Percentiles rank a stretch among this genome's conserved stretches.
Conservation (phyloP, 2,113 vertebrate species). For the Spea multiplicata region DNA sequence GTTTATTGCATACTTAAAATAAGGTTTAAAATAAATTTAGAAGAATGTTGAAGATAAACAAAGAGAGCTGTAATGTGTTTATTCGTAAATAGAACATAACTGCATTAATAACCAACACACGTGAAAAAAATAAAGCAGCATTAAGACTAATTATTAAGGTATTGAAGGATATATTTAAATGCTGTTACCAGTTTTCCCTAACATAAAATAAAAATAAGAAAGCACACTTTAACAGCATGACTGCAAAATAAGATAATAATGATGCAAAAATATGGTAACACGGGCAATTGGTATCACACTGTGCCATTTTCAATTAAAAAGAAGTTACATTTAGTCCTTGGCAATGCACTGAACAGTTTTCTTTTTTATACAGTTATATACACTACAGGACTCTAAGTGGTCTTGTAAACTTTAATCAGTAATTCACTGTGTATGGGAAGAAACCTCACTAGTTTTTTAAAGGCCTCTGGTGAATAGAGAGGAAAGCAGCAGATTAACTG, state of each 20-base stretch:
- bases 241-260: background rate
- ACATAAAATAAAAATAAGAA: background rate
- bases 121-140: too few species aligned
- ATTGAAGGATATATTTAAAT: too few species aligned
- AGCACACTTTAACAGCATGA: background rate
- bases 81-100: too few species aligned
- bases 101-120: too few species aligned
- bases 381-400: background rate
- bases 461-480: too few species aligned
- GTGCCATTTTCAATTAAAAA: background rate
- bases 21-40: too few species aligned
- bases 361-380: background rate
- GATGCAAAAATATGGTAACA: conserved; percentile 1
- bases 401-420: background rate
- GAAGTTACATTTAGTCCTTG: background rate
- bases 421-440: background rate
- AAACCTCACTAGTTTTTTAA: background rate
- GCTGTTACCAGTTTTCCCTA: background rate
- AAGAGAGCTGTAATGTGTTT: too few species aligned
- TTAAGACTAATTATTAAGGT: too few species aligned
- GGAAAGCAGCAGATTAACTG: too few species aligned
- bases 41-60: too few species aligned
- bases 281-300: background rate
- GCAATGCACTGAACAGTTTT: background rate
- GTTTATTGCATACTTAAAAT: too few species aligned